phyloP scores from a whole-genome alignment of 2,113 vertebrate species.

The Thermophis baileyi region DNA sequence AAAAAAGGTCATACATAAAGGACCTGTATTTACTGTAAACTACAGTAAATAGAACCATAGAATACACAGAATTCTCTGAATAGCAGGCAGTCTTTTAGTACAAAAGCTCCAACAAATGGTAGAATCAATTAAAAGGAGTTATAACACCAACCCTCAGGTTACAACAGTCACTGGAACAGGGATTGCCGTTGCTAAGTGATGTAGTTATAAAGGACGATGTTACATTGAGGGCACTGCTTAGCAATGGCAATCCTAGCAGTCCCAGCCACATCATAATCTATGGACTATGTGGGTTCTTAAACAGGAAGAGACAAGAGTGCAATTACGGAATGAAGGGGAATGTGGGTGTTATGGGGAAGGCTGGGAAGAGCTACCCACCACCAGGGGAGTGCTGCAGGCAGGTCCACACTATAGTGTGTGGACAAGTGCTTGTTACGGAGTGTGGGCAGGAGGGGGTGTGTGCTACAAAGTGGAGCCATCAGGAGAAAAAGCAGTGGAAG shows the following conservation, averaged over 20 bases:
- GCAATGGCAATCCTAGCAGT: neutral
- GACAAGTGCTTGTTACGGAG: neutral
- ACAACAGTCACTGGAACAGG: neutral
- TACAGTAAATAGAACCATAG: neutral
- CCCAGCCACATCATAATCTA: neutral
- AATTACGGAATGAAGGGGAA: neutral
- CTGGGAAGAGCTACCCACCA: neutral
- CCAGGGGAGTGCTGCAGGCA: neutral
- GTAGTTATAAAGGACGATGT: neutral
- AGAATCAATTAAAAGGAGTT: neutral
- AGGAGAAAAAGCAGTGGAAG: neutral
- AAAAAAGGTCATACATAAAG: neutral
- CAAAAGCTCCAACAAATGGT: neutral
- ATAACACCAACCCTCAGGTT: neutral
- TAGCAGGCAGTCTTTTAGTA: neutral
- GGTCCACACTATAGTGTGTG: neutral
- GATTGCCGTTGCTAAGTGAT: neutral
- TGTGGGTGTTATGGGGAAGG: neutral
- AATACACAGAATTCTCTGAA: neutral
- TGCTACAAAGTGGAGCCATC: neutral
- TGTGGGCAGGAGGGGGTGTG: neutral
- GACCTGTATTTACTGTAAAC: too few species aligned
- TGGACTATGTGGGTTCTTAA: neutral
- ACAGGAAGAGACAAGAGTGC: neutral
- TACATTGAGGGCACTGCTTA: neutral